phyloP scores from a whole-genome alignment of 2,797 vertebrate genomes.

The Acanthurus leucopareius region DNA sequence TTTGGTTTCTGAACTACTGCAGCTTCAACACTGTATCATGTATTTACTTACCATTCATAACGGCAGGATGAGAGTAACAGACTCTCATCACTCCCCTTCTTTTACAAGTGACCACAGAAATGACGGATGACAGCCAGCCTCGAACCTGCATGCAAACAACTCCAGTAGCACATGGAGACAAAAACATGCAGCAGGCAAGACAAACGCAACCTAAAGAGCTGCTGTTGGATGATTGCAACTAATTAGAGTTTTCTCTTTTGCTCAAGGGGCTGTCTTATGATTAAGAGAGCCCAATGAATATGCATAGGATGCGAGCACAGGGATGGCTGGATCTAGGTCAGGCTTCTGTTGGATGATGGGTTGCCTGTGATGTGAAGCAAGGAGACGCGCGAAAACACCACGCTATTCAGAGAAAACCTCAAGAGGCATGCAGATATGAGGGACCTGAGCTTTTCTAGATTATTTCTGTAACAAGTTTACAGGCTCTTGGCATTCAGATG shows the following conservation, averaged over 20 bases:
- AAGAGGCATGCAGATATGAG: conserved; percentile 56
- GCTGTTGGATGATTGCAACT: conserved; percentile 66
- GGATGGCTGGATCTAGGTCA: conserved; percentile 78
- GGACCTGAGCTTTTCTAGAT: conserved; percentile 64
- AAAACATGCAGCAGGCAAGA: conserved; percentile 51
- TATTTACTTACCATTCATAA: conserved; percentile 19
- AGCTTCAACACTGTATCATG: conserved; percentile 12
- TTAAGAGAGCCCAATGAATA: conserved; percentile 77
- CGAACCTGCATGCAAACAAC: conserved; percentile 13
- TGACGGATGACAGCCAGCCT: conserved; percentile 20
- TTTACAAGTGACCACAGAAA: conserved; percentile 39
- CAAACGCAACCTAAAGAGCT: conserved; percentile 58
- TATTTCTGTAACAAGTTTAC: conserved; percentile 57
- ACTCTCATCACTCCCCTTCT: conserved; percentile 18
- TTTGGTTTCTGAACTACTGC: conserved; percentile 19
- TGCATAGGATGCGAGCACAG: conserved; percentile 70
- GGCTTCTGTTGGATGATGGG: conserved; percentile 65
- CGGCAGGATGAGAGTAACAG: conserved; percentile 12
- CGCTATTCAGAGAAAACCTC: conserved; percentile 57
- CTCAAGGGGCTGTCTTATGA: conserved; percentile 69
- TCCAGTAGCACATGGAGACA: conserved; percentile 17
- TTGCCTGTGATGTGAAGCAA: conserved; percentile 62
- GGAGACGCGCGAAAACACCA: conserved; percentile 44
- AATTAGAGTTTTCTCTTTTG: conserved; percentile 77
- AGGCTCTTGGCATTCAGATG: conserved; percentile 59